Percentiles rank a stretch among this genome's conserved stretches.
These are phyloP conservation scores for Leucozona laternaria DNA, from an alignment of 2,888 invertebrate species.

Conservation along the genomic window DNA sequence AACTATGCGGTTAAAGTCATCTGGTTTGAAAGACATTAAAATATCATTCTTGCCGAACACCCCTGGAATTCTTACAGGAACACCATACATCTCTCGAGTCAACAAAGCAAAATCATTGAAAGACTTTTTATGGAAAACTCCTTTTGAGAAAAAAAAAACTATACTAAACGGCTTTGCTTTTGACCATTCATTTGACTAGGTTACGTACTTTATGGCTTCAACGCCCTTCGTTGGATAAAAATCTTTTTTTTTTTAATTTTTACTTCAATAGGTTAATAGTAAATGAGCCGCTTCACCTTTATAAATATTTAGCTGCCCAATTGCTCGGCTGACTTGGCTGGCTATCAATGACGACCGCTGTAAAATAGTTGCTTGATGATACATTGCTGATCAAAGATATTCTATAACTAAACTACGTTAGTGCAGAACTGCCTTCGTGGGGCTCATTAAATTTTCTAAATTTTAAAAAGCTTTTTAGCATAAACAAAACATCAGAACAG, in stretches of 20 bases:
- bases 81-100: conserved; percentile 79
- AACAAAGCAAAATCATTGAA: conserved; percentile 8
- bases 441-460: neutral
- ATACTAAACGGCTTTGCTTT: conserved; percentile 66
- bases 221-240: neutral
- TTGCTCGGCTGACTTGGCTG: neutral
- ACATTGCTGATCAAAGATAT: conserved; percentile 4
- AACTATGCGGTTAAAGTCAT: conserved; percentile 84
- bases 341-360: neutral
- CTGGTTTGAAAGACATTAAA: conserved; percentile 84
- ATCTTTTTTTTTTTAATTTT: neutral
- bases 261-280: too few species aligned
- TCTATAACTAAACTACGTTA: neutral
- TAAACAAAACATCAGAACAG: too few species aligned
- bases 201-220: neutral
- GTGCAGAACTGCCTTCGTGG: neutral
- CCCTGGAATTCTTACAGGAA: conserved; percentile 81
- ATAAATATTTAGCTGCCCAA: conserved; percentile 16
- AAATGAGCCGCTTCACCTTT: neutral
- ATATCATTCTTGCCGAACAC: conserved; percentile 78
- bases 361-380: conserved; percentile 8
- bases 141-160: conserved; percentile 41
- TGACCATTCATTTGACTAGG: conserved; percentile 36
- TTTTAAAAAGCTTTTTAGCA: neutral
- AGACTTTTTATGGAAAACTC: conserved; percentile 34